A percentile compares a stretch with the other conserved stretches of the same genome.
These are phyloP conservation scores for Sebastolobus alascanus DNA, from an alignment of 2,797 vertebrate genomes.

Conservation along the genomic window DNA sequence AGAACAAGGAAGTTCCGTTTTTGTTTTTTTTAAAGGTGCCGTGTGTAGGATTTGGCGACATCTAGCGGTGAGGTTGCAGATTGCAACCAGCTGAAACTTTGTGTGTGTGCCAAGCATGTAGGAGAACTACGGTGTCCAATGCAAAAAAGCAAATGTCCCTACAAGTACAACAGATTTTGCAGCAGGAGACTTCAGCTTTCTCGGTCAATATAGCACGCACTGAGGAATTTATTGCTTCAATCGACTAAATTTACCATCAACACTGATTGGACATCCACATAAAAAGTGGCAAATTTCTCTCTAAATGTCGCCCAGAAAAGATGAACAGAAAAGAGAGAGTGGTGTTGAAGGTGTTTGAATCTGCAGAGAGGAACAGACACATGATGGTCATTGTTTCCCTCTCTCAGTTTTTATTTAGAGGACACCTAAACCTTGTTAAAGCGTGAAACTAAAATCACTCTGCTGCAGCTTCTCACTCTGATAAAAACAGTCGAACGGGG, in stretches of 20 bases:
- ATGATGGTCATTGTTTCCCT: background rate
- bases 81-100: no score
- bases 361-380: background rate
- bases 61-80: no score
- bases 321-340: background rate
- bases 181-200: background rate
- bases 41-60: no score
- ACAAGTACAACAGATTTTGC: no score
- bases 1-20: no score
- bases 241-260: background rate
- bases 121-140: no score
- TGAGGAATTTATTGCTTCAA: background rate
- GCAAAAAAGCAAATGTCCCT: no score
- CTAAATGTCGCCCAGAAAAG: background rate
- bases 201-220: background rate
- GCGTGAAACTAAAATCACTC: background rate
- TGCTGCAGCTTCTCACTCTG: conserved; percentile 9
- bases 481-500: background rate
- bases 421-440: background rate
- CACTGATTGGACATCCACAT: background rate
- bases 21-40: no score
- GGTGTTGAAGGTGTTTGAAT: background rate
- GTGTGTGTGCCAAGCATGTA: no score
- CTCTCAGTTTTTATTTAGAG: background rate
- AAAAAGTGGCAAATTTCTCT: background rate